Conservation (phyloP, 2,113 vertebrate species). For the Prinia subflava region DNA sequence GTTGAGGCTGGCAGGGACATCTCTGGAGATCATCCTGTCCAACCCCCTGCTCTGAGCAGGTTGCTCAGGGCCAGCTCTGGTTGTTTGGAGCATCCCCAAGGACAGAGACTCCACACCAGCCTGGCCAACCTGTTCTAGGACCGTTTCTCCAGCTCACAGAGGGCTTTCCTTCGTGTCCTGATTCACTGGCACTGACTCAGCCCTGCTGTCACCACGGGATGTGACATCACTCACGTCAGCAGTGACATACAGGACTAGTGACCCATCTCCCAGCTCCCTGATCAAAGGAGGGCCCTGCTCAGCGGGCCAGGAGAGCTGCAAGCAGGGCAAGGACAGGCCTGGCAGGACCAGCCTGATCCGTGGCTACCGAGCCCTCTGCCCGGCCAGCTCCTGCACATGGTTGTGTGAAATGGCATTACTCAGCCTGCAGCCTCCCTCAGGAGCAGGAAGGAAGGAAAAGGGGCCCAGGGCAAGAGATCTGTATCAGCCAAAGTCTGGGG, state of each 20-base stretch:
- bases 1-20: not conserved
- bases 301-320: constrained; percentile 38
- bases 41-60: not conserved
- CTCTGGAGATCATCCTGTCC: not conserved
- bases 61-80: not conserved
- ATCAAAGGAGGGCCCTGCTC: constrained; percentile 45
- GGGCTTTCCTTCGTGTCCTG: constrained; percentile 11
- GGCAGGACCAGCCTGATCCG: constrained; percentile 39
- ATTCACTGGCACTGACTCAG: constrained; percentile 57
- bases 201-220: constrained; percentile 30
- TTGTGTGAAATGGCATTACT: constrained; percentile 48
- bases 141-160: not conserved
- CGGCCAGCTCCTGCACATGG: not conserved
- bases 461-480: constrained; percentile 44
- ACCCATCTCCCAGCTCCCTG: constrained; percentile 24
- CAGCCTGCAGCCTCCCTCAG: constrained; percentile 29
- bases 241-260: constrained; percentile 43
- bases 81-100: not conserved
- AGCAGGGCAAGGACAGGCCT: not conserved
- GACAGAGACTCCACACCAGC: not conserved
- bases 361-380: not conserved
- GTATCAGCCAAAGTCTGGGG: not conserved
- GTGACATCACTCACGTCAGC: constrained; percentile 49
- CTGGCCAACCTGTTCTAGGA: not conserved
- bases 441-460: constrained; percentile 53